phyloP scores from a whole-genome alignment of 1,140 invertebrate genomes.

The Uloborus diversus region DNA sequence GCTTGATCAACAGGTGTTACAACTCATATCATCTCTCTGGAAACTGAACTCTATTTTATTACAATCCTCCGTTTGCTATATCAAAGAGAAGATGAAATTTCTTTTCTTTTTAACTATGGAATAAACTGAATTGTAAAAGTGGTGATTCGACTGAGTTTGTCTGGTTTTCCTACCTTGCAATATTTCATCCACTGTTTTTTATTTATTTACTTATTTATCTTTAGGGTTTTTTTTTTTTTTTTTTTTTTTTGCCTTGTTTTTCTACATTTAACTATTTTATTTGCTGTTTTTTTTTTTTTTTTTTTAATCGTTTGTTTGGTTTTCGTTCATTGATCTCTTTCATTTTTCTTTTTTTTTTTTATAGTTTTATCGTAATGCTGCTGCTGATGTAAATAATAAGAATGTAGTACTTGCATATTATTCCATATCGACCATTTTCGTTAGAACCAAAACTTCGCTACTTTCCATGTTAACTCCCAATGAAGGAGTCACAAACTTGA shows the following conservation, averaged over 20 bases:
- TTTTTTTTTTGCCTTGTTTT: not conserved
- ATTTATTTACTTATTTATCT: not conserved
- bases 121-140: not conserved
- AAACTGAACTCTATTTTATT: conserved; percentile 32
- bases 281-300: too few relatives aligned
- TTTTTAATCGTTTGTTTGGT: too few relatives aligned
- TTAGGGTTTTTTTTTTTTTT: not conserved
- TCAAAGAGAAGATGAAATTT: not conserved
- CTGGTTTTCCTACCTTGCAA: not conserved
- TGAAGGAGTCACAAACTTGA: too few relatives aligned
- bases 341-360: too few relatives aligned
- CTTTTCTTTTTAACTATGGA: too few relatives aligned
- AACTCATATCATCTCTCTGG: conserved; percentile 23
- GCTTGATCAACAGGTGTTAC: conserved; percentile 10
- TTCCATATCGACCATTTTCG: too few relatives aligned
- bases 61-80: conserved; percentile 20
- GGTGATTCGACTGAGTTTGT: not conserved
- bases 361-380: too few relatives aligned
- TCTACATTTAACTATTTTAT: not conserved
- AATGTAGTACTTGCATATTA: too few relatives aligned
- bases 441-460: too few relatives aligned
- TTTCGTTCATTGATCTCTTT: too few relatives aligned
- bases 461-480: too few relatives aligned
- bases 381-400: too few relatives aligned
- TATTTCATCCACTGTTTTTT: not conserved